These are phyloP conservation scores for Phrynocephalus versicolor DNA, from an alignment of 2,113 vertebrate genomes.

Conservation along the genomic window DNA sequence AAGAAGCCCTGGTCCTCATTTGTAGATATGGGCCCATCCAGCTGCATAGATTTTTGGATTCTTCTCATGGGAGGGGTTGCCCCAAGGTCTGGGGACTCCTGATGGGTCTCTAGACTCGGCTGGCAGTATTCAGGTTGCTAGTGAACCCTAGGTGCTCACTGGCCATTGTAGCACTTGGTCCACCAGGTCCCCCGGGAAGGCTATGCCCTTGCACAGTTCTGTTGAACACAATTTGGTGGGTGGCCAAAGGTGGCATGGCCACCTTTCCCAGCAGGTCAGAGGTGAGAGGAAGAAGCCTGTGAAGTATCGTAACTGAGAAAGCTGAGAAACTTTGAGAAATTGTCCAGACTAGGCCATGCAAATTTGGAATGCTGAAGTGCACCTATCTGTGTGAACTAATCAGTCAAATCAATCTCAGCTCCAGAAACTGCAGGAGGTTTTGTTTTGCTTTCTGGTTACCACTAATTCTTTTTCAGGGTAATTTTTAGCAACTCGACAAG, in stretches of 20 bases:
- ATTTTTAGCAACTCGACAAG: not conserved
- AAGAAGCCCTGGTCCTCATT: too few relatives aligned
- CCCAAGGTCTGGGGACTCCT: not conserved
- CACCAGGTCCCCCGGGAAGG: too few relatives aligned
- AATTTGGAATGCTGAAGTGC: not conserved
- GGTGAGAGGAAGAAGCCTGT: too few relatives aligned
- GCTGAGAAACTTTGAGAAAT: not conserved
- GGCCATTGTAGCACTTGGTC: too few relatives aligned
- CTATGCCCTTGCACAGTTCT: too few relatives aligned
- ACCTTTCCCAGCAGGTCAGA: too few relatives aligned
- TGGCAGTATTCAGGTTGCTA: not conserved
- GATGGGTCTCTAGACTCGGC: not conserved
- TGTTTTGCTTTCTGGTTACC: constrained; percentile 2
- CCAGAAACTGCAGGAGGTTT: not conserved
- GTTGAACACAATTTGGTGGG: too few relatives aligned
- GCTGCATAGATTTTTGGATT: too few relatives aligned
- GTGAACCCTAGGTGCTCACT: not conserved
- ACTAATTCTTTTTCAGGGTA: not conserved
- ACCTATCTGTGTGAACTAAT: not conserved
- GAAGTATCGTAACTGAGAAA: not conserved
- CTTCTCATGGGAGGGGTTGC: too few relatives aligned
- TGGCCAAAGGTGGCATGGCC: too few relatives aligned
- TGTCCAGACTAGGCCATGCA: not conserved
- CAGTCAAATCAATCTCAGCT: not conserved
- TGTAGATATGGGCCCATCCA: too few relatives aligned